Base-by-base conservation (phyloP, 2,888 invertebrate genomes). In the Agriopis marginaria region DNA sequence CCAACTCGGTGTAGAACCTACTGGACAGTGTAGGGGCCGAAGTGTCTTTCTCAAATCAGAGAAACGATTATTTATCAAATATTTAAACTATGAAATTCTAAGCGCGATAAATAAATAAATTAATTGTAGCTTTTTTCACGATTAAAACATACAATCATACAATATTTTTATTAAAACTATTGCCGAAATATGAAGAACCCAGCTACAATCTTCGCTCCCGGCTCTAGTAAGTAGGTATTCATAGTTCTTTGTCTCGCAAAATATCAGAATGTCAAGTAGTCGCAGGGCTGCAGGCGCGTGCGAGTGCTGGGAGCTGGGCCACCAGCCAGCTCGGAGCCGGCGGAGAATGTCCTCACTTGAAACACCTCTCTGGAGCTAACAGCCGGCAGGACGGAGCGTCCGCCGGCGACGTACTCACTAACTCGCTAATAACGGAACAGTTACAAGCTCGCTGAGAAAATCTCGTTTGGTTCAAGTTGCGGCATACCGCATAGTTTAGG, bases 351-450 rank as follows among this genome's bases (percentile, higher is more conserved):
- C 63, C 67, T 61, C 50, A 63, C 63, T 73, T 62, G 1, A 56
- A 67, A 68, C 62, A 67, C 51, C 62, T 67, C 70, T 55, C 12
- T 63, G 7, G 23, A 50, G 6, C n/a, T 3, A 47, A 53, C 53
- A 53, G 39, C 32, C 39, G 12, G 7, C 53, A 53, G 53, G 53
- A 53, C 32, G 23, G 12, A 11, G 17, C 32, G 39, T 54, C 54
- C 58, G 32, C 51, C 65, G 45, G 17, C 42, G 17, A n/a, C 2
- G 23, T 9, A 9, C 50, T 10, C 58, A 75, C 75, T 66, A 78
- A 75, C 75, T 79, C 74, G 75, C 75, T 78, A 81, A 80, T 81
- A 80, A 81, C 77, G 75, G 74, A 75, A 77, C 79, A 78, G 79
- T 77, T 79, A 75, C 73, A 72, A 74, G 73, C 75, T 77, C 71